Percentiles rank a stretch among this genome's conserved stretches.
Conservation (phyloP, 2,113 vertebrate genomes). For the Pungitius pungitius region DNA sequence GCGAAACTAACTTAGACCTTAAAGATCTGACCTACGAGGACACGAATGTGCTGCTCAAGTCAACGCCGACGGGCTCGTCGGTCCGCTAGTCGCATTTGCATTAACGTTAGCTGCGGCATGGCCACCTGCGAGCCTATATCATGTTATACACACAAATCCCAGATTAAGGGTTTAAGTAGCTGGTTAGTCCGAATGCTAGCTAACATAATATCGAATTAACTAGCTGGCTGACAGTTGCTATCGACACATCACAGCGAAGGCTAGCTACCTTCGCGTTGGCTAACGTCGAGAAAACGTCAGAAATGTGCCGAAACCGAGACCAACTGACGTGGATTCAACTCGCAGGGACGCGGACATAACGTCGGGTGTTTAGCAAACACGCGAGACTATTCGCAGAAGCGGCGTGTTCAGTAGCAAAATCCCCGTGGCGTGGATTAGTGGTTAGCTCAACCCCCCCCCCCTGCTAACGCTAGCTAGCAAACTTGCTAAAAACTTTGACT, state of each 20-base stretch:
- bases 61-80: constrained; percentile 5
- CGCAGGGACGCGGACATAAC: too few relatives aligned
- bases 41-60: constrained; percentile 19
- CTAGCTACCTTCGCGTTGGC: constrained; percentile 43
- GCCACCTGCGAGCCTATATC: constrained; percentile 23
- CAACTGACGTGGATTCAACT: not conserved
- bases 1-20: not conserved
- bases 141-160: constrained; percentile 55
- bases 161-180: constrained; percentile 63
- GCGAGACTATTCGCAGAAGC: not conserved
- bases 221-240: constrained; percentile 56
- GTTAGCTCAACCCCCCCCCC: not conserved
- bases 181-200: constrained; percentile 41
- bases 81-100: constrained; percentile 15
- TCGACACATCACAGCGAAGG: constrained; percentile 26
- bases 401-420: not conserved
- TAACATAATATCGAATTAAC: constrained; percentile 57
- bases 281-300: constrained; percentile 8
- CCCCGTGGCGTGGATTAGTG: not conserved
- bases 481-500: constrained; percentile 79
- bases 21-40: not conserved
- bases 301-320: not conserved
- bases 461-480: constrained; percentile 65
- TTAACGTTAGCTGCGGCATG: constrained; percentile 16
- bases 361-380: not conserved